phyloP scores from a whole-genome alignment of 2,888 invertebrate genomes.

The Sesamia inferens region DNA sequence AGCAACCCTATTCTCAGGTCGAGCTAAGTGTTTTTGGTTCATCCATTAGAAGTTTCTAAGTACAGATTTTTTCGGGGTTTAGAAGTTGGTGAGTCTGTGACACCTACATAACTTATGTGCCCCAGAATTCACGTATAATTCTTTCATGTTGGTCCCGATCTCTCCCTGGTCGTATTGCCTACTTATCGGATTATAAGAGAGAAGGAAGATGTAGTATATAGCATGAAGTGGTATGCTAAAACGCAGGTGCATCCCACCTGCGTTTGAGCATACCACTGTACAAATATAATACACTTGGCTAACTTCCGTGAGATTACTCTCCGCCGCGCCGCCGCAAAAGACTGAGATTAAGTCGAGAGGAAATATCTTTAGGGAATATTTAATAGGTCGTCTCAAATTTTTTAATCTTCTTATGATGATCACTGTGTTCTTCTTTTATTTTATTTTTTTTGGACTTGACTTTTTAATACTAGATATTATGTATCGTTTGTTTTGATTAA shows the following conservation, averaged over 20 bases:
- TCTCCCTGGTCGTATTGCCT: background rate
- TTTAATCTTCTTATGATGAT: background rate
- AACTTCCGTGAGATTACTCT: background rate
- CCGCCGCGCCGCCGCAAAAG: too few species aligned
- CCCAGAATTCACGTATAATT: background rate
- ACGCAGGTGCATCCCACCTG: too few species aligned
- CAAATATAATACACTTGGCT: background rate
- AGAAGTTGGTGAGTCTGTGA: background rate
- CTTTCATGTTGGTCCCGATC: background rate
- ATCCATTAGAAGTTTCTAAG: background rate
- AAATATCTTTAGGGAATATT: background rate
- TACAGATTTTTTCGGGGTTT: background rate
- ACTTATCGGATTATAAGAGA: background rate
- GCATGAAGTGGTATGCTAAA: too few species aligned
- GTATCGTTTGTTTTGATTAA: too few species aligned
- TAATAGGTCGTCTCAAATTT: background rate
- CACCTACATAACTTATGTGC: too few species aligned
- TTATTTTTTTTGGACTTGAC: too few species aligned
- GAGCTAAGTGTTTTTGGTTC: background rate
- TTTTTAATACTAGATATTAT: too few species aligned
- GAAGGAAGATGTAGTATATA: background rate
- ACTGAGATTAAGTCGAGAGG: too few species aligned
- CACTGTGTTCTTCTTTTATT: background rate
- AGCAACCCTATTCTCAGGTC: background rate
- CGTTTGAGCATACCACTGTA: background rate